Evolutionary conservation across 2,113 vertebrate genomes (phyloP).

Genomic region (Paramormyrops kingsleyae): DNA sequence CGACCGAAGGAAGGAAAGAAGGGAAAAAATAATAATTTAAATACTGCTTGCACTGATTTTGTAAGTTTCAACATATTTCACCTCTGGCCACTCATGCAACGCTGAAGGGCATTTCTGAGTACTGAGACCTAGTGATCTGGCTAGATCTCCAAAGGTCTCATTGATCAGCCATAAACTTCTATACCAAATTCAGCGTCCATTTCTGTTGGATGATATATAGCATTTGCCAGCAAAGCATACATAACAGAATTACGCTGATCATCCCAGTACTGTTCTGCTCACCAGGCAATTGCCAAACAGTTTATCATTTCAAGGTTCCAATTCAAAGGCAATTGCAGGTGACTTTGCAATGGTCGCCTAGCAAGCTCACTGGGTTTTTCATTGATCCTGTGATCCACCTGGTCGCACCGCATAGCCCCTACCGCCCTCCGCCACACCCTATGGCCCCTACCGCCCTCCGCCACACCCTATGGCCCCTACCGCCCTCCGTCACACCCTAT

Average conservation of each 20-base stretch:
- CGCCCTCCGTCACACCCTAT: neutral
- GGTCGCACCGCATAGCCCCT: neutral
- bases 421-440: neutral
- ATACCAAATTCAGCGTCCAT: neutral
- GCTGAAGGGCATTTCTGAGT: neutral
- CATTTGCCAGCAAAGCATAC: neutral
- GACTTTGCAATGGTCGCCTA: neutral
- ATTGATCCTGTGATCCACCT: neutral
- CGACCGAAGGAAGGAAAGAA: neutral
- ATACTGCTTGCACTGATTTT: neutral
- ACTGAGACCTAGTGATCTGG: neutral
- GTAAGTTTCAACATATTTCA: slow-evolving; percentile 17
- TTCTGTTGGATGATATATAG: neutral
- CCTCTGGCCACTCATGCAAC: neutral
- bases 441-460: neutral
- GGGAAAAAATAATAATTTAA: neutral
- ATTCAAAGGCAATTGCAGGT: neutral
- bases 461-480: too few relatives aligned
- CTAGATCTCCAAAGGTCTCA: neutral
- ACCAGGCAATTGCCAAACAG: neutral
- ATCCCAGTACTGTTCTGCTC: neutral
- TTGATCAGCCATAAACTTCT: neutral
- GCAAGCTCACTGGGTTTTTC: neutral
- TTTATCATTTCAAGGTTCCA: neutral
- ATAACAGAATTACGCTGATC: neutral